Evolutionary conservation across 1,140 invertebrate genomes (phyloP).

Genomic region (Zelostemma sp.): DNA sequence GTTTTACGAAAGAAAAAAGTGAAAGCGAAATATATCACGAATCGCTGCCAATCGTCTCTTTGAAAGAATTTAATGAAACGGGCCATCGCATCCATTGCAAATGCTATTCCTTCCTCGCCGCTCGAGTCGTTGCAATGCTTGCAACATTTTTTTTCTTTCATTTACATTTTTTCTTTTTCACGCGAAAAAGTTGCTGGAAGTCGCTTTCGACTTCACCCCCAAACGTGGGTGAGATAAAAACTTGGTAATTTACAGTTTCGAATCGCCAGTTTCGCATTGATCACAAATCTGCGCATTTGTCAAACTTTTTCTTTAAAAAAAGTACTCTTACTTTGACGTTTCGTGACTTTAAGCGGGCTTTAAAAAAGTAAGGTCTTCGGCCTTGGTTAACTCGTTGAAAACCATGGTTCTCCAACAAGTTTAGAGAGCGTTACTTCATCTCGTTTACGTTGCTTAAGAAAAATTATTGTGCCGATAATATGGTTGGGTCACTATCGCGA

Average conservation of each 20-base stretch:
- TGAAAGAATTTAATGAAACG: not conserved
- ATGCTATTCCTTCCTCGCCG: conserved; percentile 36
- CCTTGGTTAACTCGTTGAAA: conserved; percentile 16
- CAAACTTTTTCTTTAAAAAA: too few species aligned
- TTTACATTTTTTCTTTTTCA: conserved; percentile 5
- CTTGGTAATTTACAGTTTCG: too few species aligned
- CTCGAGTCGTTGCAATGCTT: not conserved
- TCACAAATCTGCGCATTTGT: too few species aligned
- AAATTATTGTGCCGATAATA: conserved; percentile 72
- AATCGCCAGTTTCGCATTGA: too few species aligned
- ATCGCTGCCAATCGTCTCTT: conserved; percentile 17
- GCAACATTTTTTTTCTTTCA: conserved; percentile 9
- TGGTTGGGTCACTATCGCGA: conserved; percentile 68
- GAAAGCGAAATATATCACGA: too few species aligned
- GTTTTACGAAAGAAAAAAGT: too few species aligned
- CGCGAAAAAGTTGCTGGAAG: too few species aligned
- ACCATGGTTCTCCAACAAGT: conserved; percentile 34
- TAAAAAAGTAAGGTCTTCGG: not conserved
- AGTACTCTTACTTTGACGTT: too few species aligned
- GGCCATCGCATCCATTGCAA: conserved; percentile 20
- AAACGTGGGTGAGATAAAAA: too few species aligned
- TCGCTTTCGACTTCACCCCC: too few species aligned
- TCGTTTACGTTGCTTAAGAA: conserved; percentile 66
- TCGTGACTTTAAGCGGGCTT: not conserved
- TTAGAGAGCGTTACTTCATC: conserved; percentile 54